These are phyloP conservation scores for Tetragonisca angustula DNA, from an alignment of 2,888 invertebrate genomes.

Conservation along the genomic window DNA sequence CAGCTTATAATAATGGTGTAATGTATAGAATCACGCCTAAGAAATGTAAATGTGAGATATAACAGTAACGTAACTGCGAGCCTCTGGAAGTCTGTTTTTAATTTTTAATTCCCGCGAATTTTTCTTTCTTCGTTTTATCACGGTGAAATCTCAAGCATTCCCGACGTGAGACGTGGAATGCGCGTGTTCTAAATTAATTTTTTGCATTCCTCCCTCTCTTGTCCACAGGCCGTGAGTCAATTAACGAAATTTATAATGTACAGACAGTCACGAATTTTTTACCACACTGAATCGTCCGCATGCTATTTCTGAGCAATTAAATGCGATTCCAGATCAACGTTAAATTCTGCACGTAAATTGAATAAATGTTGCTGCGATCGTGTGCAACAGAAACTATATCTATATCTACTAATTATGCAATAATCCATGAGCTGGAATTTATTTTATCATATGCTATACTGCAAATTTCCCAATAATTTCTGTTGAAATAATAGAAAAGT, in stretches of 20 bases:
- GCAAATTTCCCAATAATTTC: neutral
- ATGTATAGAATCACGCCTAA: constrained; percentile 9
- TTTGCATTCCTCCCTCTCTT: neutral
- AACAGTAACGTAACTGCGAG: neutral
- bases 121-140: neutral
- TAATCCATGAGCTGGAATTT: neutral
- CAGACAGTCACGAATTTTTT: constrained; percentile 4
- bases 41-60: constrained; percentile 5
- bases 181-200: neutral
- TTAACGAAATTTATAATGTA: neutral
- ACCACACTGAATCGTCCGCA: too few relatives aligned
- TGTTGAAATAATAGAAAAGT: neutral
- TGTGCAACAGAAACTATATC: too few relatives aligned
- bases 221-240: neutral
- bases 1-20: constrained; percentile 23
- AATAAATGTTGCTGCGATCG: too few relatives aligned
- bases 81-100: neutral
- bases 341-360: too few relatives aligned
- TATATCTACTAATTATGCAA: too few relatives aligned
- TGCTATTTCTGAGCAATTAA: too few relatives aligned
- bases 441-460: neutral
- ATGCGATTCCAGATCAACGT: too few relatives aligned
- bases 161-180: neutral
- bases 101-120: neutral
- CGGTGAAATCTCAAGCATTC: neutral